phyloP scores from a whole-genome alignment of 2,797 vertebrate species.

The Coilia nasus region DNA sequence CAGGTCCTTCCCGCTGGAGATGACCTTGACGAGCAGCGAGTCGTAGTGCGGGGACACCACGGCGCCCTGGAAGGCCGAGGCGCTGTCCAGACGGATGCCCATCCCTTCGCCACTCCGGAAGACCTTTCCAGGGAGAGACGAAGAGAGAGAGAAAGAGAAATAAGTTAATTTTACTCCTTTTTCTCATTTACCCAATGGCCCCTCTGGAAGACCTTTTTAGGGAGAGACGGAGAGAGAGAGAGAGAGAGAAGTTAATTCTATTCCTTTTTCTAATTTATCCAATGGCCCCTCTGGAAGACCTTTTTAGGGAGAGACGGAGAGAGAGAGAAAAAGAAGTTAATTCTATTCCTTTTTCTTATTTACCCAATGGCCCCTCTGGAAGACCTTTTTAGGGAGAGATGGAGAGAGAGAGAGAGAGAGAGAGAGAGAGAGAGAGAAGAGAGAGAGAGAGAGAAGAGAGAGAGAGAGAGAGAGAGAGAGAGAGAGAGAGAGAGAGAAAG shows the following conservation, averaged over 20 bases:
- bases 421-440: too few species aligned
- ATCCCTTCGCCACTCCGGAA: slow-evolving; percentile 94
- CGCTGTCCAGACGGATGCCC: slow-evolving; percentile 93
- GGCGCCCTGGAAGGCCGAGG: slow-evolving; percentile 92
- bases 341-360: too few species aligned
- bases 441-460: too few species aligned
- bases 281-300: too few species aligned
- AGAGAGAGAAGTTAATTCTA: background rate
- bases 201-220: too few species aligned
- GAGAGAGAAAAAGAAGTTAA: background rate
- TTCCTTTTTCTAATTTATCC: too few species aligned
- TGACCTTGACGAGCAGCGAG: slow-evolving; percentile 95
- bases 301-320: background rate
- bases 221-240: background rate
- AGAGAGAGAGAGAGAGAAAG: background rate
- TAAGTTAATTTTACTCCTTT: too few species aligned
- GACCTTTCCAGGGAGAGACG: slow-evolving; percentile 71
- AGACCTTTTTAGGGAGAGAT: background rate
- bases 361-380: too few species aligned
- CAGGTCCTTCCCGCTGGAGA: slow-evolving; percentile 90
- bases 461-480: too few species aligned
- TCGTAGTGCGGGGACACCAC: slow-evolving; percentile 94
- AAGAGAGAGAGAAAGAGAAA: background rate
- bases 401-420: background rate
- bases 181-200: too few species aligned